A percentile compares a stretch with the other conserved stretches of the same genome.
phyloP scores from a whole-genome alignment of 2,113 vertebrate genomes.

The Thymallus thymallus region DNA sequence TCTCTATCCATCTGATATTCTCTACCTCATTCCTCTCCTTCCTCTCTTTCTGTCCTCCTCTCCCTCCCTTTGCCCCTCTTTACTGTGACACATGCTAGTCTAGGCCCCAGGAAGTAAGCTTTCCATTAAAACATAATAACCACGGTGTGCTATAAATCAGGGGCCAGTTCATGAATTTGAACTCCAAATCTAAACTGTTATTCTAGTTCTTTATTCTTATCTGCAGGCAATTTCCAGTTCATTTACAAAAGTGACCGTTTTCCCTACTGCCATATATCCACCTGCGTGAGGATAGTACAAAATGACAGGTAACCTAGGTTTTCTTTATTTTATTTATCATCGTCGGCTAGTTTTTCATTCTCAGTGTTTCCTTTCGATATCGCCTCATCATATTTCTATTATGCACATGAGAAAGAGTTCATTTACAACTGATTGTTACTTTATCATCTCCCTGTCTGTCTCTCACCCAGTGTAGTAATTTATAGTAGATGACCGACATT shows the following conservation, averaged over 20 bases:
- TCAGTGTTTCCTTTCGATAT: slow-evolving; percentile 46
- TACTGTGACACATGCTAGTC: slow-evolving; percentile 19
- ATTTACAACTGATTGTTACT: slow-evolving; percentile 27
- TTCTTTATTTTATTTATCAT: not conserved
- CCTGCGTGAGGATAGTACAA: slow-evolving; percentile 7
- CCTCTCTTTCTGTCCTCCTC: slow-evolving; percentile 18
- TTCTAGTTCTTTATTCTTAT: slow-evolving; percentile 57
- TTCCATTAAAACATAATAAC: slow-evolving; percentile 55
- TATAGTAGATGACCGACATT: too few relatives aligned
- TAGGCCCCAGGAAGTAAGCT: slow-evolving; percentile 34
- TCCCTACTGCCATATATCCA: not conserved
- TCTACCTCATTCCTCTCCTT: slow-evolving; percentile 8
- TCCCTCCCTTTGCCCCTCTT: slow-evolving; percentile 6
- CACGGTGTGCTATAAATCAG: slow-evolving; percentile 34
- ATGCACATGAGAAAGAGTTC: slow-evolving; percentile 12
- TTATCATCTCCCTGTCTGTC: slow-evolving; percentile 9
- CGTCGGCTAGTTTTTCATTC: slow-evolving; percentile 40
- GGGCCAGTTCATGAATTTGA: slow-evolving; percentile 62
- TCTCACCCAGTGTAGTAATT: not conserved
- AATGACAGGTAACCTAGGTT: slow-evolving; percentile 38
- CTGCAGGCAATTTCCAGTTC: slow-evolving; percentile 54
- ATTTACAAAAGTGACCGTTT: slow-evolving; percentile 37
- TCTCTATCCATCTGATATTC: slow-evolving; percentile 23
- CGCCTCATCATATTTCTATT: slow-evolving; percentile 29
- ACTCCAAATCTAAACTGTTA: slow-evolving; percentile 61